A percentile compares a stretch with the other conserved stretches of the same genome.
phyloP scores from a whole-genome alignment of 2,113 vertebrate species.

The Saiga tatarica region DNA sequence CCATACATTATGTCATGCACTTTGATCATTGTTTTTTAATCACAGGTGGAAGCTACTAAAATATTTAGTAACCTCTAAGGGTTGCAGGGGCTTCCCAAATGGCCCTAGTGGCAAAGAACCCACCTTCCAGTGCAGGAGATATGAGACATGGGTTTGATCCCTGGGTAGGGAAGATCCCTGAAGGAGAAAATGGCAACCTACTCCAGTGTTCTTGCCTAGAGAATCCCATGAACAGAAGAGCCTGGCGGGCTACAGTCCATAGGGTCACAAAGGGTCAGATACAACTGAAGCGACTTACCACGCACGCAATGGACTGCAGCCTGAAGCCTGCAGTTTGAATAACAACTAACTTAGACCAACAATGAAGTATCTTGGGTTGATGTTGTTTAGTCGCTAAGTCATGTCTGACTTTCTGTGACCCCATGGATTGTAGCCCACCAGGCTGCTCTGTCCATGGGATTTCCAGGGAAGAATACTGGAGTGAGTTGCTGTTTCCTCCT shows the following conservation, averaged over 20 bases:
- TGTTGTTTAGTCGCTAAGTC: not conserved
- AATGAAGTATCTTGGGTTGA: not conserved
- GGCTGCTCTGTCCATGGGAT: not conserved
- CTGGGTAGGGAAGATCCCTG: not conserved
- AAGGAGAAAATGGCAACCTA: not conserved
- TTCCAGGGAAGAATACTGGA: not conserved
- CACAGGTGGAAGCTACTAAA: not conserved
- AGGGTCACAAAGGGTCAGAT: not conserved
- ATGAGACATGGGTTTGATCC: not conserved
- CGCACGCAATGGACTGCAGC: rapidly evolving
- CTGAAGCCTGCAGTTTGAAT: not conserved
- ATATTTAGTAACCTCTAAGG: not conserved
- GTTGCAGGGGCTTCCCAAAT: not conserved
- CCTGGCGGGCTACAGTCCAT: not conserved
- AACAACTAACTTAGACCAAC: not conserved
- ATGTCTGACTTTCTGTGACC: not conserved
- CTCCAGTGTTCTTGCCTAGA: not conserved
- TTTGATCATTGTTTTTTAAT: not conserved
- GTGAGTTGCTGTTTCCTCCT: not conserved
- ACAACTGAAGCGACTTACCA: not conserved
- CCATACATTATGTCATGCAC: not conserved
- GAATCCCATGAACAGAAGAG: not conserved
- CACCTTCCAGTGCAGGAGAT: not conserved
- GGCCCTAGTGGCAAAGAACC: not conserved
- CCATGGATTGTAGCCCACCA: not conserved